phyloP scores from a whole-genome alignment of 2,888 invertebrate genomes.

The Oegoconia quadripuncta region DNA sequence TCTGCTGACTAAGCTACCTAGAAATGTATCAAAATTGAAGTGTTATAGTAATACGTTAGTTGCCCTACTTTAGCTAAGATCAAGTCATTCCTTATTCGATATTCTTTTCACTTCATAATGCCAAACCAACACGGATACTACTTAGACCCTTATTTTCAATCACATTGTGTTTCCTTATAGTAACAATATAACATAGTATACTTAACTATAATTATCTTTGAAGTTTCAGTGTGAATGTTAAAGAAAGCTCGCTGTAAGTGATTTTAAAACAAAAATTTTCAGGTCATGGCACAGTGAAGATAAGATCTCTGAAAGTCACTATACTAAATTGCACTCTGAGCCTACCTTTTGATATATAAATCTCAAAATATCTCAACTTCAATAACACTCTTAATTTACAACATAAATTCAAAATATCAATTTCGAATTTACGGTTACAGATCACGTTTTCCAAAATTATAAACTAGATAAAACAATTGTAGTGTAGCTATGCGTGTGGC shows the following conservation, averaged over 20 bases:
- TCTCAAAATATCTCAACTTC: conserved; percentile 23
- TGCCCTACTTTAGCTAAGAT: too few relatives aligned
- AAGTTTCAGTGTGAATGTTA: conserved; percentile 16
- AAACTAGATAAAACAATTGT: conserved; percentile 7
- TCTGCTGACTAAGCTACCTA: too few relatives aligned
- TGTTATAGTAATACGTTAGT: too few relatives aligned
- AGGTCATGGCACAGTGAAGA: conserved; percentile 57
- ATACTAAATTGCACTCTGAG: conserved; percentile 55
- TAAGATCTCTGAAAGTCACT: conserved; percentile 33
- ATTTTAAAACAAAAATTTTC: conserved; percentile 30
- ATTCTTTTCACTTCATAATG: conserved; percentile 46
- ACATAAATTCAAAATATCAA: conserved; percentile 2
- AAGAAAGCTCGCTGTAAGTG: conserved; percentile 18
- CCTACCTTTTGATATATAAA: conserved; percentile 23
- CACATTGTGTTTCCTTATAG: conserved; percentile 70
- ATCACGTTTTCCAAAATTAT: conserved; percentile 19
- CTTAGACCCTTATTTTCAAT: conserved; percentile 70
- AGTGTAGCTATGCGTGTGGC: conserved; percentile 5
- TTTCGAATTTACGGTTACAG: conserved; percentile 13
- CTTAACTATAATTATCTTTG: conserved; percentile 37
- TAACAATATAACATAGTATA: conserved; percentile 33
- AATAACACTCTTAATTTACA: conserved; percentile 16
- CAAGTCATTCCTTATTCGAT: conserved; percentile 29
- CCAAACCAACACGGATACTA: conserved; percentile 59
- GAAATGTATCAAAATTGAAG: too few relatives aligned